Base-by-base conservation (phyloP, 53 echinoderm and acorn worm species). In the Holothuria leucospilota region DNA sequence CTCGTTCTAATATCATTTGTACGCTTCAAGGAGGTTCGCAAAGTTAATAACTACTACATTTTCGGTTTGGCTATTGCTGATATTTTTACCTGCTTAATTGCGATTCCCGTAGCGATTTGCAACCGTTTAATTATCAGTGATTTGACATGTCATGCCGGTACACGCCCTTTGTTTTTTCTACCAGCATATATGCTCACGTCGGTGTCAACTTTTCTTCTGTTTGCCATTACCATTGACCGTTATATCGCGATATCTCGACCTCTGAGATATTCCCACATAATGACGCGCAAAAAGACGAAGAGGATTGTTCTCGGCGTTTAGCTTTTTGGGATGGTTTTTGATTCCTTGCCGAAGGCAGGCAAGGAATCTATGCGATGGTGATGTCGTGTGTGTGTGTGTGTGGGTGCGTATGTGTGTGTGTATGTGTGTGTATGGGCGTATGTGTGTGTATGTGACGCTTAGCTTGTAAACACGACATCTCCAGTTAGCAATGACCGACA, bases 161-260 rank as follows among this genome's bases (percentile, higher is more conserved):
- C 49, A 20, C 12, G 52, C 14, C 39, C 46, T 49, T 39, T 21
- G 5, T 39, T 75, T 46, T 75, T 75, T 25, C 41, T 75, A 20
- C 52, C 77, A 7, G 46, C 77, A 7, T 75, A 75, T 39, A 8
- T 75, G 6, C 42, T 75, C 2, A 20, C 23, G 16, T 49, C 21
- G 16, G 28, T 28, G 13, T 75, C 77, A 8, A 51, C 6, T 23
- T 39, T 14, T 0, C 20, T 49, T 18, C 39, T 75, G 25, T 20
- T 75, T 18, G 77, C 29, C 34, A 75, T 75, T 39, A 49, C 77
- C 0, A 20, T 75, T 20, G 51, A 75, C 20, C 46, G 77, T 21
- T 75, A 70, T 34, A 70, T 70, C 38, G 71, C 71, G 0, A 16
- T 75, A 75, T 75, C 77, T 26, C 77, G 77, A 11, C 77, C 77